Evolutionary conservation across 2,888 invertebrate species (phyloP).

Genomic region (Cheiracanthium punctorium): DNA sequence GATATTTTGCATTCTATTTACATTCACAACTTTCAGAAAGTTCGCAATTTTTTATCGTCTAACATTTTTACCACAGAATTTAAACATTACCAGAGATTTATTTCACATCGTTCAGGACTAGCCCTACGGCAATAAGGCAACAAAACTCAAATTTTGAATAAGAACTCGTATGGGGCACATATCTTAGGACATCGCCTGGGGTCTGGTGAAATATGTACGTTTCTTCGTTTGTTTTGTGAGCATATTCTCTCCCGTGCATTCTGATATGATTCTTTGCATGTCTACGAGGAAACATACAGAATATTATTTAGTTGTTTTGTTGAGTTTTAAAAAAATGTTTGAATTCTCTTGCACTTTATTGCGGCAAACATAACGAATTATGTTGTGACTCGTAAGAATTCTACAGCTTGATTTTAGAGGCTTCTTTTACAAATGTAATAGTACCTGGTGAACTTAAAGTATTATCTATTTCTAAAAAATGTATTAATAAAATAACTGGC

Average conservation of each 20-base stretch:
- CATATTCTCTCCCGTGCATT: not conserved
- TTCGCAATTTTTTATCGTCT: not conserved
- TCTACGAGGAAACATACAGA: not conserved
- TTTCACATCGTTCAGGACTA: conserved; percentile 27
- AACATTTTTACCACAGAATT: conserved; percentile 44
- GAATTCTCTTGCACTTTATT: too few species aligned
- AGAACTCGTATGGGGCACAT: conserved; percentile 7
- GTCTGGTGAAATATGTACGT: not conserved
- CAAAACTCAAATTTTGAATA: conserved; percentile 22
- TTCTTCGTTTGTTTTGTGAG: not conserved
- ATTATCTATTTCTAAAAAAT: too few species aligned
- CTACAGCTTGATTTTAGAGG: too few species aligned
- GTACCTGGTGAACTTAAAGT: too few species aligned
- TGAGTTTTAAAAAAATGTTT: not conserved
- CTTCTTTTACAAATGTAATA: too few species aligned
- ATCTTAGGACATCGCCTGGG: not conserved
- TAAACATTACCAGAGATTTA: conserved; percentile 63
- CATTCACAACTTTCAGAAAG: conserved; percentile 21
- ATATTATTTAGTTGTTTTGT: not conserved
- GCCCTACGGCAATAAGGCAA: conserved; percentile 21
- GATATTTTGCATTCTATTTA: conserved; percentile 38
- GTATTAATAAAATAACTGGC: too few species aligned
- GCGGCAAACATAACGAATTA: too few species aligned
- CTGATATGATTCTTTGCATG: not conserved
- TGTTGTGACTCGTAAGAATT: too few species aligned